These are phyloP conservation scores for Ptilonorhynchus violaceus DNA, from an alignment of 2,113 vertebrate genomes.

Conservation along the genomic window DNA sequence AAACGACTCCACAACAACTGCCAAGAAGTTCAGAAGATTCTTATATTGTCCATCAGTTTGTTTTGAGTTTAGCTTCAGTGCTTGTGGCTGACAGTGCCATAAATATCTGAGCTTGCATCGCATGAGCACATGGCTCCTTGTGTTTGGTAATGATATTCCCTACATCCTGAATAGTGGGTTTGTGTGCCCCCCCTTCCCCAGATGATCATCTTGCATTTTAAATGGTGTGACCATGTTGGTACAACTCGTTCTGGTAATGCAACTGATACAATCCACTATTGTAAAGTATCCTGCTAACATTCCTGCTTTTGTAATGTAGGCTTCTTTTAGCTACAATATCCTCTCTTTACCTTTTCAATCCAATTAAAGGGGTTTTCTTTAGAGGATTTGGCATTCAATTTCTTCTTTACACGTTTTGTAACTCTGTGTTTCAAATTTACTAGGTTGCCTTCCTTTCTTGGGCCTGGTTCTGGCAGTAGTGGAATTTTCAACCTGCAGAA, in stretches of 20 bases:
- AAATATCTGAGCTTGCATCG: background rate
- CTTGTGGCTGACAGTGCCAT: background rate
- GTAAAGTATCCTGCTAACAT: background rate
- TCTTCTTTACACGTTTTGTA: background rate
- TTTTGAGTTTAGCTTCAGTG: background rate
- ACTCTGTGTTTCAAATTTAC: background rate
- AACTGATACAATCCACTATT: background rate
- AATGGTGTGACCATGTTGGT: background rate
- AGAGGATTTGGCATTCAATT: background rate
- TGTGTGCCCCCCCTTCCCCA: background rate
- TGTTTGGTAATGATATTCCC: background rate
- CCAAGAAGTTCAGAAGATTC: background rate
- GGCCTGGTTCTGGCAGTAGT: background rate
- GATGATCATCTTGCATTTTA: background rate
- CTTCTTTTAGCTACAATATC: background rate
- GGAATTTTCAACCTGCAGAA: background rate
- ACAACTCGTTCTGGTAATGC: background rate
- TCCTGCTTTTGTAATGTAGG: background rate
- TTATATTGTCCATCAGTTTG: background rate
- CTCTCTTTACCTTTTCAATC: constrained; percentile 24
- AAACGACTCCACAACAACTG: background rate
- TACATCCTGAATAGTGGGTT: background rate
- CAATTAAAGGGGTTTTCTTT: background rate
- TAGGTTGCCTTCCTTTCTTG: background rate
- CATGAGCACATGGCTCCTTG: background rate